phyloP scores from a whole-genome alignment of 2,888 invertebrate species.

The Pegoplata infirma region DNA sequence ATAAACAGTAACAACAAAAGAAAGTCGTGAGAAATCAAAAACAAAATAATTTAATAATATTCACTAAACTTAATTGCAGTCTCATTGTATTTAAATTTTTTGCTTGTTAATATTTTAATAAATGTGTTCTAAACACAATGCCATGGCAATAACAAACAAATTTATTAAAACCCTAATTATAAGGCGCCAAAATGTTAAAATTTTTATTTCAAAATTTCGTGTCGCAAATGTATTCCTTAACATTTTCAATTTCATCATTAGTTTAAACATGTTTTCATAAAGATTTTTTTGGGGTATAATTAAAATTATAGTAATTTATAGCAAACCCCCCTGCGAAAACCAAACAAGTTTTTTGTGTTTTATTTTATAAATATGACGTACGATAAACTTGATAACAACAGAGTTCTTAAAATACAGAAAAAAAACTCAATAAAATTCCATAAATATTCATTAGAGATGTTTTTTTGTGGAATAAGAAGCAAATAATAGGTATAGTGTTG shows the following conservation, averaged over 20 bases:
- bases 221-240: not conserved
- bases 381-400: slow-evolving; percentile 2
- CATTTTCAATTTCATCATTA: not conserved
- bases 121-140: not conserved
- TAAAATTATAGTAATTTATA: not conserved
- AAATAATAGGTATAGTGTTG: not conserved
- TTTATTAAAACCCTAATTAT: not conserved
- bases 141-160: not conserved
- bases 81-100: slow-evolving; percentile 7
- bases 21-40: slow-evolving; percentile 35
- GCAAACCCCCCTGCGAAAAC: not conserved
- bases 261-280: not conserved
- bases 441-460: not conserved
- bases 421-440: not conserved
- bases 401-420: not conserved
- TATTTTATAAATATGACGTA: not conserved
- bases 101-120: not conserved
- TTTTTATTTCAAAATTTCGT: not conserved
- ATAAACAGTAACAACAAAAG: not conserved
- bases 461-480: not conserved
- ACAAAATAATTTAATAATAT: no score
- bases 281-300: not conserved
- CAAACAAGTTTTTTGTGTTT: slow-evolving; percentile 13
- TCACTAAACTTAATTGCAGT: not conserved
- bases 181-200: not conserved